These are phyloP conservation scores for Leptopilina drosophilae DNA, from an alignment of 2,888 invertebrate genomes.

Conservation along the genomic window DNA sequence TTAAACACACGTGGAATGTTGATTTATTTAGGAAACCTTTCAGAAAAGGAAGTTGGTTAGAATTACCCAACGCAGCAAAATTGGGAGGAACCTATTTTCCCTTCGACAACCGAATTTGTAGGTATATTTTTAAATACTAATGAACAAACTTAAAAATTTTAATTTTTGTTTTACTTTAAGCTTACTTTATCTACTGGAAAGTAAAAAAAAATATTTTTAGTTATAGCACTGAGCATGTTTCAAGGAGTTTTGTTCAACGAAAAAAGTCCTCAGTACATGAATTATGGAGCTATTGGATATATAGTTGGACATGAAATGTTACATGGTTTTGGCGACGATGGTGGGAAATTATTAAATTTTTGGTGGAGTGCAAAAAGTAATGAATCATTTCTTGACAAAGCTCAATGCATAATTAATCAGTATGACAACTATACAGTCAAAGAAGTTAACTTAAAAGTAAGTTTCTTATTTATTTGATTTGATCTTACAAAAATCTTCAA, in stretches of 20 bases:
- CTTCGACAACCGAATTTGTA: too few relatives aligned
- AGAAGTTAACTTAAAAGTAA: constrained; percentile 85
- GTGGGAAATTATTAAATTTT: constrained; percentile 91
- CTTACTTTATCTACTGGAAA: too few relatives aligned
- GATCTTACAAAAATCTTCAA: too few relatives aligned
- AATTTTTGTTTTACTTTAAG: too few relatives aligned
- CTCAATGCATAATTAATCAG: constrained; percentile 93
- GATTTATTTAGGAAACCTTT: not conserved
- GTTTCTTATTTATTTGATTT: constrained; percentile 55
- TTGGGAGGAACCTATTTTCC: too few relatives aligned
- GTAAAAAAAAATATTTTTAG: too few relatives aligned
- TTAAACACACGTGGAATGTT: not conserved
- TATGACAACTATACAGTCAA: constrained; percentile 92
- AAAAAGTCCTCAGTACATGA: constrained; percentile 92
- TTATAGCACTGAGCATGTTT: constrained; percentile 85
- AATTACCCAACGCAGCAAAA: too few relatives aligned
- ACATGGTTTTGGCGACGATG: constrained; percentile 92
- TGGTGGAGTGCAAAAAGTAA: constrained; percentile 95
- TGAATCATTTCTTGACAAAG: constrained; percentile 87
- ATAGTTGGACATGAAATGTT: constrained; percentile 95
- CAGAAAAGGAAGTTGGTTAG: not conserved
- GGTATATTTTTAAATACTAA: too few relatives aligned
- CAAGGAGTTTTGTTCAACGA: constrained; percentile 94
- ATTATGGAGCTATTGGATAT: constrained; percentile 92
- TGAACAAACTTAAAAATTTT: too few relatives aligned